Conservation (phyloP, 2,113 vertebrate genomes). For the Grus americana region DNA sequence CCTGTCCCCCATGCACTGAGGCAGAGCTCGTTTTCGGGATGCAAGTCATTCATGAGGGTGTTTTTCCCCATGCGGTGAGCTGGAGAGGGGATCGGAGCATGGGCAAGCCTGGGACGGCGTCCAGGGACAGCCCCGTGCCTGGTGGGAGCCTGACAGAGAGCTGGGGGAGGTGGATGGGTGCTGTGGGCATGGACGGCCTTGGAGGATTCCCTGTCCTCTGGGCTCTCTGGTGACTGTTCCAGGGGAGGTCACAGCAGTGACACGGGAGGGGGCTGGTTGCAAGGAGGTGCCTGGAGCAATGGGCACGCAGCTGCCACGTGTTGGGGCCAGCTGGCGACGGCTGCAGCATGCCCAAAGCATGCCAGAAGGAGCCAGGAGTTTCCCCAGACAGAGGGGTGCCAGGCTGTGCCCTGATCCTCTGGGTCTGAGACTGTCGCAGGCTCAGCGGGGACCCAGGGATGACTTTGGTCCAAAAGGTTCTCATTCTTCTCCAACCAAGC, state of each 20-base stretch:
- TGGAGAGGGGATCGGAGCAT: neutral
- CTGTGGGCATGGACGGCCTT: neutral
- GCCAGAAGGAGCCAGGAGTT: neutral
- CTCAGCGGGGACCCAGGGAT: neutral
- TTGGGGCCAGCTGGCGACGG: neutral
- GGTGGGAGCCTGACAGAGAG: neutral
- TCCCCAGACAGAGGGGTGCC: neutral
- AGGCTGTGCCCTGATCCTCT: neutral
- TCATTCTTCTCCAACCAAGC: neutral
- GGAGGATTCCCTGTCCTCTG: neutral
- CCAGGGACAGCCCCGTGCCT: neutral
- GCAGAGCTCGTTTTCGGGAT: neutral
- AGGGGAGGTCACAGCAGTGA: neutral
- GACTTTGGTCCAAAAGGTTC: neutral
- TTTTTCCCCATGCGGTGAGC: neutral
- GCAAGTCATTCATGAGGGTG: fast-evolving
- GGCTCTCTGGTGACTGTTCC: neutral
- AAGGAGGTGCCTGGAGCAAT: neutral
- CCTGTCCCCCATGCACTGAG: neutral
- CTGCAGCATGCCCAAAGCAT: neutral
- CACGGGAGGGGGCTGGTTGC: neutral
- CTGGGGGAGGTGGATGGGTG: neutral
- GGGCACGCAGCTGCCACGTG: fast-evolving
- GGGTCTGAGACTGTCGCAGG: fast-evolving
- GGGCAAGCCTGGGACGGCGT: too few species aligned